Base-by-base conservation (phyloP, 1,140 invertebrate species). In the Epicauta chinensis region DNA sequence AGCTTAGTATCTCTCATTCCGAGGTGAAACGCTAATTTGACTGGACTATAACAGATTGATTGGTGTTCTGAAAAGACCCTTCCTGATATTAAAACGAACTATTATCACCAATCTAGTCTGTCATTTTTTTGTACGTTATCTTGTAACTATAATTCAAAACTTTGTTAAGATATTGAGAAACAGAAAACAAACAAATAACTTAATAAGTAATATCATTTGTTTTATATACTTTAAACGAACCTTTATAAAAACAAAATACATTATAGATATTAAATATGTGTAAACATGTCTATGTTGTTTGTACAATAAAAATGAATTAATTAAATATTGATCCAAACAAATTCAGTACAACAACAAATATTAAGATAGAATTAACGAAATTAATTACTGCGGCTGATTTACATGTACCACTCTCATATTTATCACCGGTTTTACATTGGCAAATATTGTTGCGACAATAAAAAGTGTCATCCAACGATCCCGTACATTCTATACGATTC, bases 201-300 rank as follows among this genome's bases (percentile, higher is more conserved):
- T 49, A 30, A 49, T 49, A n/a, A n/a, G n/a, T 39, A 30, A 49
- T 49, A 49, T 38, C 35, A 49, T 29, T 36, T 34, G 32, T n/a
- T 49, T 49, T 49, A 49, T 49, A 49, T 49, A 17, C 36, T 49
- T 31, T 30, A 48, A 48, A 37, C 30, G 36, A 38, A 39, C 16
- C 46, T 49, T 49, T 49, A 49, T 39, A 49, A 40, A 30, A 49
- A 48, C 36, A 16, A 17, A 29, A 49, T 38, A 49, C 16, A 39
- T 38, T 49, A 49, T 49, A 49, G 16, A 32, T 30, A 49, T 49
- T 39, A 49, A 49, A 49, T 49, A 49, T 38, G 37, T 49, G 46
- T 49, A 49, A 17, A 49, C 37, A 39, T 49, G 36, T 49, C 38
- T 49, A 49, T 49, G 46, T 49, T 49, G 46, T 49, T 49, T 49